phyloP scores from a whole-genome alignment of 2,888 invertebrate species.

The Ochlodes sylvanus region DNA sequence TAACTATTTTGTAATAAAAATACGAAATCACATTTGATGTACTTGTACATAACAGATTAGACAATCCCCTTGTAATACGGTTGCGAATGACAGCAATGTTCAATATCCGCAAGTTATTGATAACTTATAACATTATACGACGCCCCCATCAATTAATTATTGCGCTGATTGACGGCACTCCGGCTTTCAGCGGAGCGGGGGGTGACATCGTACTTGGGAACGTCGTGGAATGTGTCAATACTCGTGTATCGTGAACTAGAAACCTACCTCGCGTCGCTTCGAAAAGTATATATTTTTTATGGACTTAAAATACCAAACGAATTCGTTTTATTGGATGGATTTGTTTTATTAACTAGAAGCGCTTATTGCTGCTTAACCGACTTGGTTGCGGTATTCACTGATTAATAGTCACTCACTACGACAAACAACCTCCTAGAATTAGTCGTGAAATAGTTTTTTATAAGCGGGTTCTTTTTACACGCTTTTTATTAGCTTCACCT shows the following conservation, averaged over 20 bases:
- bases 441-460: no score
- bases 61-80: background rate
- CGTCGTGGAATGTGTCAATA: background rate
- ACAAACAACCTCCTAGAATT: no score
- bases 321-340: no score
- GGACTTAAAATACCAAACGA: no score
- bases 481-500: no score
- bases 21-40: background rate
- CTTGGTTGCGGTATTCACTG: no score
- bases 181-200: constrained; percentile 41
- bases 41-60: no score
- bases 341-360: no score
- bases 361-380: no score
- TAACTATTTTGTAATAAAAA: no score
- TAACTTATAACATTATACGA: constrained; percentile 43
- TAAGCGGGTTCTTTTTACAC: no score
- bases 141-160: constrained; percentile 48
- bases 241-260: background rate
- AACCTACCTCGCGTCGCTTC: background rate
- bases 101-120: constrained; percentile 38
- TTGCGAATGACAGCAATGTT: background rate
- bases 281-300: background rate
- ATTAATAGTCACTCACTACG: no score
- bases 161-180: constrained; percentile 47
- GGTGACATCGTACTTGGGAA: background rate